Percentiles rank a stretch among this genome's conserved stretches.
Conservation (phyloP, 92 coral and sea anemone species). For the Zoanthus sociatus region DNA sequence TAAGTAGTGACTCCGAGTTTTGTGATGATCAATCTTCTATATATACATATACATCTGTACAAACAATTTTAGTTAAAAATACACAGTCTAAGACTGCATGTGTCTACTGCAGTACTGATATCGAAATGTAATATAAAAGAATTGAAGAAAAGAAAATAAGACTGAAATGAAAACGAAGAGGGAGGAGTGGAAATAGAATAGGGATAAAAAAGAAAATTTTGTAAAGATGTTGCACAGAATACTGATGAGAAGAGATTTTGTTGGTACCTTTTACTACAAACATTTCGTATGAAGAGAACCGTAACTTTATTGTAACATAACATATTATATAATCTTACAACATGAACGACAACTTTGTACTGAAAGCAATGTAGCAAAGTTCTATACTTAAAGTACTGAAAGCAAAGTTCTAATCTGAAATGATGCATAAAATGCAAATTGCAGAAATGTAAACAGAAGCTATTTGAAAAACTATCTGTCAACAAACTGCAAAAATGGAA, state of each 20-base stretch:
- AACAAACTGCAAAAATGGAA: no score
- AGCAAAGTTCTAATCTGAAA: conserved; percentile 19
- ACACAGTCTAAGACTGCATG: no score
- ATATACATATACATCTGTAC: no score
- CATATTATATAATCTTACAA: conserved; percentile 37
- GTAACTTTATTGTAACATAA: neutral
- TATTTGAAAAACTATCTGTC: no score
- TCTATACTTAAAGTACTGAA: conserved; percentile 23
- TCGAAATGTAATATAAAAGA: no score
- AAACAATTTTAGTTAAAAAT: no score
- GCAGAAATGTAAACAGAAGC: no score
- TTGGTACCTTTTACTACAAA: neutral
- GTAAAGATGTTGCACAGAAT: neutral
- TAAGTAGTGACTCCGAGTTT: no score
- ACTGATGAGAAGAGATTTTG: neutral
- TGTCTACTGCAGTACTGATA: no score
- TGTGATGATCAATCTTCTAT: no score
- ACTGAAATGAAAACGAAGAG: conserved; percentile 3
- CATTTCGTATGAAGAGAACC: conserved; percentile 2
- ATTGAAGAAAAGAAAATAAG: conserved; percentile 3
- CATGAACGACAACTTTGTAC: conserved; percentile 49
- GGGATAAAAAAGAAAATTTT: neutral
- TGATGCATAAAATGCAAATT: conserved; percentile 19
- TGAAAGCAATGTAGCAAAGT: conserved; percentile 34
- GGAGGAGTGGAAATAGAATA: conserved; percentile 10